These are phyloP conservation scores for Nasonia oneida DNA, from an alignment of 2,888 invertebrate species.

Conservation along the genomic window DNA sequence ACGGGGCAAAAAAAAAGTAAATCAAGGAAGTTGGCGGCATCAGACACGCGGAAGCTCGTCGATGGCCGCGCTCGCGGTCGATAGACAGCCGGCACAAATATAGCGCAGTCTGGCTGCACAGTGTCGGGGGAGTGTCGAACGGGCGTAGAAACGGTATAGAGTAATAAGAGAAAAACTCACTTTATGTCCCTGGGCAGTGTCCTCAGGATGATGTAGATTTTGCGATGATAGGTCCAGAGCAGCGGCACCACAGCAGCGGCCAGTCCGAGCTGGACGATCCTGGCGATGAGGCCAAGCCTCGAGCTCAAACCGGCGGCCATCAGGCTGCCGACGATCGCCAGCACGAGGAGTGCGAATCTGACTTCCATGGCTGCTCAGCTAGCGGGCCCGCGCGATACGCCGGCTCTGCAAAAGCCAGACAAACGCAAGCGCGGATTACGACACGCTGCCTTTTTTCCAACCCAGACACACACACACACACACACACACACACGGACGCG, in stretches of 20 bases:
- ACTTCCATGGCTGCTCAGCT: slow-evolving; percentile 70
- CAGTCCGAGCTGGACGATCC: slow-evolving; percentile 71
- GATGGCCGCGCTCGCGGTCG: too few relatives aligned
- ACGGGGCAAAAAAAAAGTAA: not conserved
- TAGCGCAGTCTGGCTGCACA: not conserved
- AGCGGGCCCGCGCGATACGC: slow-evolving; percentile 26
- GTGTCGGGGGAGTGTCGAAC: not conserved
- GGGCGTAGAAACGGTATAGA: not conserved
- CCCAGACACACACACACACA: not conserved
- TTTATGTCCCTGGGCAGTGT: slow-evolving; percentile 75
- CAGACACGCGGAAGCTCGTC: too few relatives aligned
- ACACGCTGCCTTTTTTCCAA: not conserved
- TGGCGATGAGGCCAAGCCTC: slow-evolving; percentile 70
- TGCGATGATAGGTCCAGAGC: slow-evolving; percentile 73
- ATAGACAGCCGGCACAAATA: too few relatives aligned
- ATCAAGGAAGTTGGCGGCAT: not conserved
- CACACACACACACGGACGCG: not conserved
- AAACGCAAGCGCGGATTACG: not conserved
- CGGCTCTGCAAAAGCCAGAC: slow-evolving; percentile 28
- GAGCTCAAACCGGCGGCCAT: slow-evolving; percentile 73
- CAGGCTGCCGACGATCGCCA: slow-evolving; percentile 72
- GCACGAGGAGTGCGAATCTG: slow-evolving; percentile 72
- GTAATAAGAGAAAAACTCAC: slow-evolving; percentile 67
- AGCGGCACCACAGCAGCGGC: slow-evolving; percentile 72
- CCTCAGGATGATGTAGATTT: slow-evolving; percentile 73